A percentile compares a stretch with the other conserved stretches of the same genome.
phyloP scores from a whole-genome alignment of 2,888 invertebrate genomes.

The Drosophila testacea region DNA sequence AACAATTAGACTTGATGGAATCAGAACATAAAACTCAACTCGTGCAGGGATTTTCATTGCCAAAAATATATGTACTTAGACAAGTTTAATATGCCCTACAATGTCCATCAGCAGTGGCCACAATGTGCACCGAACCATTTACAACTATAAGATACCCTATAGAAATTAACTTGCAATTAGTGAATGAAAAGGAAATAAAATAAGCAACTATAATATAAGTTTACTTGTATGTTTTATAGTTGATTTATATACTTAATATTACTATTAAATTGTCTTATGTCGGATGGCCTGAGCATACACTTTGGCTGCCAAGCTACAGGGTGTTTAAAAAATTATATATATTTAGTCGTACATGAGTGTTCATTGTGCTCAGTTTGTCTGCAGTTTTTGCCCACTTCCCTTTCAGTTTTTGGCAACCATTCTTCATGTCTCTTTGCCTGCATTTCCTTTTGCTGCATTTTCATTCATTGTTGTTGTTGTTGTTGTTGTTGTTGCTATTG shows the following conservation, averaged over 20 bases:
- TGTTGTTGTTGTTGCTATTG: neutral
- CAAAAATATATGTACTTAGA: slow-evolving; percentile 44
- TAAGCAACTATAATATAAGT: neutral
- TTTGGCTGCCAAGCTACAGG: neutral
- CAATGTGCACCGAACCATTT: neutral
- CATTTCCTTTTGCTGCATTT: slow-evolving; percentile 63
- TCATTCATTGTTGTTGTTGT: slow-evolving; percentile 16
- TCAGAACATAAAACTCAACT: slow-evolving; percentile 12
- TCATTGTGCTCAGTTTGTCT: slow-evolving; percentile 41
- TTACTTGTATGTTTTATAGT: too few relatives aligned
- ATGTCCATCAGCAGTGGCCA: slow-evolving; percentile 1
- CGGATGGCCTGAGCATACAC: neutral
- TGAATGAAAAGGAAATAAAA: neutral
- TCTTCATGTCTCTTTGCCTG: slow-evolving; percentile 42
- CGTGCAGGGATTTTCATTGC: slow-evolving; percentile 39
- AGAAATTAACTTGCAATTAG: neutral
- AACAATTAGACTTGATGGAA: slow-evolving; percentile 9
- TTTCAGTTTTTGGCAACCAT: slow-evolving; percentile 49
- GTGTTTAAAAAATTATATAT: slow-evolving; percentile 15
- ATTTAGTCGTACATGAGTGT: slow-evolving; percentile 3
- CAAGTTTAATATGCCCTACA: slow-evolving; percentile 23
- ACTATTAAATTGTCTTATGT: neutral
- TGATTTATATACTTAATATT: too few relatives aligned
- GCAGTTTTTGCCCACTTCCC: slow-evolving; percentile 22
- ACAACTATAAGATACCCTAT: slow-evolving; percentile 14